Evolutionary conservation across 2,797 vertebrate species (phyloP).

Genomic region (Gouania willdenowi): DNA sequence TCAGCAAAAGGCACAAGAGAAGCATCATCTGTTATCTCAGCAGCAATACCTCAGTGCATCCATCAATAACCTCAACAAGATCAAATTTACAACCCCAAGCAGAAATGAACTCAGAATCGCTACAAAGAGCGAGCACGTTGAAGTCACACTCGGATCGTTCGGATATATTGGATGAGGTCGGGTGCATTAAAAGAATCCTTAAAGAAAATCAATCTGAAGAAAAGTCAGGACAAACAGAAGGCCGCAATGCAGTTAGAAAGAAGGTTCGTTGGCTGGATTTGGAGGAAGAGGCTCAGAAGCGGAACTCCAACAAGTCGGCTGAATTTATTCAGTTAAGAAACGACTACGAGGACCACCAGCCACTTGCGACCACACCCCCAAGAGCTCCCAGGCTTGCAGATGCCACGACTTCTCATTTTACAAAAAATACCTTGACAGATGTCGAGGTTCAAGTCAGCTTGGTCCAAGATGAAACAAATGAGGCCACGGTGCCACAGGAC

Average conservation of each 20-base stretch:
- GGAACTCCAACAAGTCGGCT: slow-evolving; percentile 8
- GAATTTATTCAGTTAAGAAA: slow-evolving; percentile 24
- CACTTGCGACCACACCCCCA: slow-evolving; percentile 38
- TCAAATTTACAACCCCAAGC: slow-evolving; percentile 36
- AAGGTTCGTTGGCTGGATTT: slow-evolving; percentile 81
- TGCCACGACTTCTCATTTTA: slow-evolving; percentile 64
- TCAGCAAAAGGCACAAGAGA: slow-evolving; percentile 27
- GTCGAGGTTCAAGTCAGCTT: slow-evolving; percentile 70
- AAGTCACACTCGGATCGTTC: slow-evolving; percentile 35
- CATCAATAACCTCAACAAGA: slow-evolving; percentile 53
- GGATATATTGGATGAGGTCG: slow-evolving; percentile 49
- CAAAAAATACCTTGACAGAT: slow-evolving; percentile 81
- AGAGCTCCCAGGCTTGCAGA: slow-evolving; percentile 50
- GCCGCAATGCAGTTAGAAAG: slow-evolving; percentile 66
- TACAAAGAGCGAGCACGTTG: slow-evolving; percentile 41
- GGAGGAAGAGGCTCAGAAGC: slow-evolving; percentile 31
- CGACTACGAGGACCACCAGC: slow-evolving; percentile 55
- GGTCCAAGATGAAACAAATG: slow-evolving; percentile 23
- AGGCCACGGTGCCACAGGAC: slow-evolving; percentile 59
- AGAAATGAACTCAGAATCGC: slow-evolving; percentile 33
- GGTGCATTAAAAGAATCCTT: slow-evolving; percentile 83
- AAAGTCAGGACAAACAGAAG: slow-evolving; percentile 51
- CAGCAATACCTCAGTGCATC: slow-evolving; percentile 24
- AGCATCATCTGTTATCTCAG: slow-evolving; percentile 43
- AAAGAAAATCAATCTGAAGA: slow-evolving; percentile 76